These are phyloP conservation scores for Drosophila neonasuta DNA, from an alignment of 2,888 invertebrate species.

Conservation along the genomic window DNA sequence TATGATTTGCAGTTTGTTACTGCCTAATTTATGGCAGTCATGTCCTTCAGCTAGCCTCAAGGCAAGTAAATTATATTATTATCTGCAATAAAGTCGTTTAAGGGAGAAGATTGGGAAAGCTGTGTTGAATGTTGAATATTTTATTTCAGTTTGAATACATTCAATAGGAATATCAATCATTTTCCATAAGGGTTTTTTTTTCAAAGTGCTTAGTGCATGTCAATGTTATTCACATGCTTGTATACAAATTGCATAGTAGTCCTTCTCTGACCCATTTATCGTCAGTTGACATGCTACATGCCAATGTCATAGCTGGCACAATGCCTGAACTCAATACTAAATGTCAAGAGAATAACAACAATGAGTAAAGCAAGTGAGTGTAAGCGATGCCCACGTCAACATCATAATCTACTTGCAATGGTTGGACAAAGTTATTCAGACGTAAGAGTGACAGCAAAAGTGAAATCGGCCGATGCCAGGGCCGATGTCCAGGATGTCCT, in stretches of 20 bases:
- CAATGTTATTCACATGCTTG: neutral
- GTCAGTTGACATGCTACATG: conserved; percentile 34
- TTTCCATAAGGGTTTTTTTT: neutral
- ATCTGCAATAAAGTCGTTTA: neutral
- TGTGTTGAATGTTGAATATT: neutral
- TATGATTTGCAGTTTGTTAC: conserved; percentile 47
- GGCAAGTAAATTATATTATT: conserved; percentile 22
- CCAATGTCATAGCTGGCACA: conserved; percentile 32
- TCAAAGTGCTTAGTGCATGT: neutral
- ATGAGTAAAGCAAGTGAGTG: conserved; percentile 2
- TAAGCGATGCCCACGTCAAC: conserved; percentile 19
- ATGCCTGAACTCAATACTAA: conserved; percentile 13
- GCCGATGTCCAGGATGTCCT: conserved; percentile 18
- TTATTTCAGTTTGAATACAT: neutral
- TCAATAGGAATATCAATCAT: neutral
- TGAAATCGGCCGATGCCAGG: conserved; percentile 31
- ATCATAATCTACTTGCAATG: conserved; percentile 32
- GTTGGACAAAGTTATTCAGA: conserved; percentile 6
- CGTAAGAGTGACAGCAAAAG: conserved; percentile 22
- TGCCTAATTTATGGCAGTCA: conserved; percentile 48
- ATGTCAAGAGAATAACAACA: conserved; percentile 13
- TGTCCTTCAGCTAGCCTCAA: conserved; percentile 38
- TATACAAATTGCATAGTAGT: neutral
- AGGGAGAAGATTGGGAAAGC: neutral
- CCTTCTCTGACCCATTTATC: conserved; percentile 37